Conservation (phyloP, 2,797 vertebrate species). For the Acrocephalus scirpaceus region DNA sequence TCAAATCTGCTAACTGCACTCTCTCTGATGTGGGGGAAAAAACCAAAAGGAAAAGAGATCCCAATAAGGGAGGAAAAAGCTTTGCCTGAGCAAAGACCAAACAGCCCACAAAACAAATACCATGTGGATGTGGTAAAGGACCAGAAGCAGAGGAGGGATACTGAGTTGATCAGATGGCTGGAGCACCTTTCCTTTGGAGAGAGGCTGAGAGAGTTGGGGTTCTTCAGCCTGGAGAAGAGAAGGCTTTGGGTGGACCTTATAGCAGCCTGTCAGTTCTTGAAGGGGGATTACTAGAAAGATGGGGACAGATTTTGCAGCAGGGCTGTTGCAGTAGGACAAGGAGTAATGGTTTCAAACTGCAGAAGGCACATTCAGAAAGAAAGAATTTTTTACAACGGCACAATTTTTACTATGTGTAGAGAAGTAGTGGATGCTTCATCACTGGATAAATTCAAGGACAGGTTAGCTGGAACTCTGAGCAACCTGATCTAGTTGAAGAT, state of each 20-base stretch:
- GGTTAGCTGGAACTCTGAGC: background rate
- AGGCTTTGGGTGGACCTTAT: background rate
- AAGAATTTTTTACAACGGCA: background rate
- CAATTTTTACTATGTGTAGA: background rate
- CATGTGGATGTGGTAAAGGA: rapidly evolving
- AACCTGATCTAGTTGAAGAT: background rate
- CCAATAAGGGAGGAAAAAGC: background rate
- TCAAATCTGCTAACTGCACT: background rate
- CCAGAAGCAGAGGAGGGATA: background rate
- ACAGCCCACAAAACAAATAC: background rate
- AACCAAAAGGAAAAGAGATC: background rate
- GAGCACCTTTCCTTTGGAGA: background rate
- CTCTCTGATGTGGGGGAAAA: background rate
- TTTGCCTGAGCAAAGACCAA: background rate
- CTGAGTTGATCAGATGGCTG: background rate
- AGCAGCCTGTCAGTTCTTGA: background rate
- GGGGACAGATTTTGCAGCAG: background rate
- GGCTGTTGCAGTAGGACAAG: background rate
- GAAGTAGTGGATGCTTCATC: background rate
- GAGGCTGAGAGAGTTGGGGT: background rate
- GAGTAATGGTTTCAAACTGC: background rate
- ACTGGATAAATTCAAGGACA: background rate
- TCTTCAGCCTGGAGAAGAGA: background rate
- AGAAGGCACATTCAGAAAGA: background rate
- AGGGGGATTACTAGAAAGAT: background rate